Conservation (phyloP, 1,140 invertebrate genomes). For the Ooceraea biroi region DNA sequence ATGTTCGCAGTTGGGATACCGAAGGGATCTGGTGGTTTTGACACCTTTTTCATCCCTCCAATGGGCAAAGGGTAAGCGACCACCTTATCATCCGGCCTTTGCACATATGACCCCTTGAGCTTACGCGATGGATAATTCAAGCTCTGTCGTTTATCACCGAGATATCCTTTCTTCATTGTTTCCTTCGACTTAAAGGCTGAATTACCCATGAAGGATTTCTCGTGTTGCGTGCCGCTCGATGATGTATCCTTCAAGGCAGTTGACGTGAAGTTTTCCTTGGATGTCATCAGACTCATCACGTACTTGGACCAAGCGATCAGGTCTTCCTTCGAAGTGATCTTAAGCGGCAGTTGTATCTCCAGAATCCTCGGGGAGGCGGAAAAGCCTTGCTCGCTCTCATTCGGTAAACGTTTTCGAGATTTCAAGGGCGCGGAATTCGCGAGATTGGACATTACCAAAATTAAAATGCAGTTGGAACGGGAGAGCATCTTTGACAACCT, state of each 20-base stretch:
- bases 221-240: neutral
- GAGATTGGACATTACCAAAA: slow-evolving; percentile 52
- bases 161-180: neutral
- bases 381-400: slow-evolving; percentile 55
- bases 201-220: neutral
- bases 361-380: slow-evolving; percentile 68
- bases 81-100: slow-evolving; percentile 6
- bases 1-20: neutral
- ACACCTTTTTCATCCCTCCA: neutral
- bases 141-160: neutral
- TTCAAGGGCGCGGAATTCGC: slow-evolving; percentile 52
- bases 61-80: slow-evolving; percentile 37
- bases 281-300: slow-evolving; percentile 82
- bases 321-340: slow-evolving; percentile 79
- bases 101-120: slow-evolving; percentile 9
- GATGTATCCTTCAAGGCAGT: slow-evolving; percentile 46
- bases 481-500: slow-evolving; percentile 27
- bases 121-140: slow-evolving; percentile 37
- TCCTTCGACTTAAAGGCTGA: neutral
- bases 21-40: neutral
- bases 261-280: slow-evolving; percentile 81
- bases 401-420: neutral
- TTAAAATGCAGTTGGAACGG: slow-evolving; percentile 32
- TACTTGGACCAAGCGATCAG: slow-evolving; percentile 82
- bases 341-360: slow-evolving; percentile 79